Evolutionary conservation across 2,113 vertebrate species (phyloP).

Genomic region (Platysteira castanea): DNA sequence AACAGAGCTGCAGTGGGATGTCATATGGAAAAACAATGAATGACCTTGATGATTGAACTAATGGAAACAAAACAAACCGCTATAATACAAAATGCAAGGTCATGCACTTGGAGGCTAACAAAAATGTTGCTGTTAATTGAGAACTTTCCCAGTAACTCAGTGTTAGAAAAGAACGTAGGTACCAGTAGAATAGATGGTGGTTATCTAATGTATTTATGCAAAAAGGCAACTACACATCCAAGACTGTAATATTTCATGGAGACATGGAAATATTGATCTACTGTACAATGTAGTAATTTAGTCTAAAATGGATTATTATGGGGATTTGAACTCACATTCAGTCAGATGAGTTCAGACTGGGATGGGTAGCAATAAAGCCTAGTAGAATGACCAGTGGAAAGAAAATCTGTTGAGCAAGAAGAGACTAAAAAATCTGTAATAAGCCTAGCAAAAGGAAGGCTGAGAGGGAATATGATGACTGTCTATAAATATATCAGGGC

Average conservation of each 20-base stretch:
- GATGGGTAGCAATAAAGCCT: not conserved
- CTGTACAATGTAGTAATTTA: not conserved
- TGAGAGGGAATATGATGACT: slow-evolving; percentile 36
- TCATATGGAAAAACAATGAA: not conserved
- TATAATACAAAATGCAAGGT: not conserved
- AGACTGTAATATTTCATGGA: not conserved
- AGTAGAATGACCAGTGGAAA: not conserved
- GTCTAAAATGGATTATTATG: not conserved
- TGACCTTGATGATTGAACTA: not conserved
- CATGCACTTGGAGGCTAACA: not conserved
- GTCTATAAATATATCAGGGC: slow-evolving; percentile 51
- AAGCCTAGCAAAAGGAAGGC: slow-evolving; percentile 38
- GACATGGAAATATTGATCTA: not conserved
- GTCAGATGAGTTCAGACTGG: not conserved
- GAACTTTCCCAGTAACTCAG: not conserved
- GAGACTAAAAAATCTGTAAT: not conserved
- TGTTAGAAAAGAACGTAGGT: not conserved
- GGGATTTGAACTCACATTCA: not conserved
- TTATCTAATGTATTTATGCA: not conserved
- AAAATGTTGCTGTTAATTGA: not conserved
- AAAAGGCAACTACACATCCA: not conserved
- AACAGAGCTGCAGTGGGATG: not conserved
- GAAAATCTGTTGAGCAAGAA: not conserved
- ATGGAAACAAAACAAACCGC: not conserved
- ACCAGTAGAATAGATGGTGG: not conserved